phyloP scores from a whole-genome alignment of 92 coral and sea anemone species.

The Heteractis magnifica region DNA sequence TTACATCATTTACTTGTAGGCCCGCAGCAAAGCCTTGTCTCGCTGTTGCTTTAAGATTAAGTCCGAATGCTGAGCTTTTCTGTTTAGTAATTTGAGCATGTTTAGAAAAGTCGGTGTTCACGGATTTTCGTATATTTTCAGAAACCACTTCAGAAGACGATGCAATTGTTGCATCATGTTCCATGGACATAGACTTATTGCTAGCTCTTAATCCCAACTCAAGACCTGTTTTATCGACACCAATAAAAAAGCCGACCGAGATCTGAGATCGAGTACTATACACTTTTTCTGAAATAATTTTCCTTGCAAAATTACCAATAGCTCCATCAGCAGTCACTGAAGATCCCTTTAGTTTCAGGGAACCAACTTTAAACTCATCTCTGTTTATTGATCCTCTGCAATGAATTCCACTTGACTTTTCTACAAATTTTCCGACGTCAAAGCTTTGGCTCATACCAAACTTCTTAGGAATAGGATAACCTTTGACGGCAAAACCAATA shows the following conservation, averaged over 20 bases:
- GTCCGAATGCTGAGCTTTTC: constrained; percentile 41
- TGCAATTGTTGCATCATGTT: constrained; percentile 59
- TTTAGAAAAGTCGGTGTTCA: constrained; percentile 51
- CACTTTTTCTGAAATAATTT: constrained; percentile 48
- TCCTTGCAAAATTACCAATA: constrained; percentile 51
- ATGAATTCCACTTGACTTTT: constrained; percentile 58
- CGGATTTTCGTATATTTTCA: constrained; percentile 42
- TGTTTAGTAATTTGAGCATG: constrained; percentile 38
- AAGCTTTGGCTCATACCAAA: constrained; percentile 39
- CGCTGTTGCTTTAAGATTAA: constrained; percentile 30
- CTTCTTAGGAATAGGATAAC: constrained; percentile 56
- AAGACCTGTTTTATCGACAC: constrained; percentile 38
- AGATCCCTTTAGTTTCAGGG: constrained; percentile 47
- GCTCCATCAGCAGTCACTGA: constrained; percentile 51
- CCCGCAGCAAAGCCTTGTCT: constrained; percentile 48
- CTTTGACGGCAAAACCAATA: constrained; percentile 49
- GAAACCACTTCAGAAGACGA: constrained; percentile 54
- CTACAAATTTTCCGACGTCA: constrained; percentile 49
- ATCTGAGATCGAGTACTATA: constrained; percentile 51
- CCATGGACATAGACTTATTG: constrained; percentile 47
- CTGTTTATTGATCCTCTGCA: constrained; percentile 45
- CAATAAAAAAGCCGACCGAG: constrained; percentile 40
- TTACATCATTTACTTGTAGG: constrained; percentile 40
- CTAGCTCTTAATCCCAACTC: constrained; percentile 38
- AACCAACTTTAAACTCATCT: constrained; percentile 40